phyloP scores from a whole-genome alignment of 1,140 invertebrate genomes.

The Drosophila kepulauana region DNA sequence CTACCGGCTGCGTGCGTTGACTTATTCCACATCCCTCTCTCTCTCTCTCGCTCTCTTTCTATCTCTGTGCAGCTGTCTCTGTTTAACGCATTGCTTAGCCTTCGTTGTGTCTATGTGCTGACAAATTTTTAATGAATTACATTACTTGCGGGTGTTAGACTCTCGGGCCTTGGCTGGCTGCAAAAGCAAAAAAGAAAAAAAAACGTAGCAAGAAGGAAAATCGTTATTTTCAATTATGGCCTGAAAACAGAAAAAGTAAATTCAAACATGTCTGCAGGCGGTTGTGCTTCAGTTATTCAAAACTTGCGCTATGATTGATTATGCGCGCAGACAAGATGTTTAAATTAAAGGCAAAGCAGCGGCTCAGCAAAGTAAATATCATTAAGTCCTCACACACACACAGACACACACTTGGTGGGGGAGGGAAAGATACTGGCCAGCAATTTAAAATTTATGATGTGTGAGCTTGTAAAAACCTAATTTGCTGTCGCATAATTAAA shows the following conservation, averaged over 20 bases:
- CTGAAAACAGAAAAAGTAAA: slow-evolving; percentile 40
- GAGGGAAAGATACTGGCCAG: slow-evolving; percentile 36
- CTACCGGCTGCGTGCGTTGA: slow-evolving; percentile 60
- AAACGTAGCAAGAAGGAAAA: slow-evolving; percentile 46
- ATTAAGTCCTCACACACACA: slow-evolving; percentile 60
- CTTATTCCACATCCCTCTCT: slow-evolving; percentile 31
- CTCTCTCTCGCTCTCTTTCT: background rate
- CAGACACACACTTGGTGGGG: slow-evolving; percentile 1
- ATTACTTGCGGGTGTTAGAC: slow-evolving; percentile 77
- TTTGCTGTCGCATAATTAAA: slow-evolving; percentile 79
- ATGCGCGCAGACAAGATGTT: slow-evolving; percentile 70
- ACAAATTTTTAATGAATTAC: slow-evolving; percentile 80
- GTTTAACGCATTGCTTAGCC: slow-evolving; percentile 5
- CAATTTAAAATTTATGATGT: slow-evolving; percentile 83
- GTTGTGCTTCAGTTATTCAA: slow-evolving; percentile 68
- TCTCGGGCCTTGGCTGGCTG: slow-evolving; percentile 30
- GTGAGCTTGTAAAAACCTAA: slow-evolving; percentile 81
- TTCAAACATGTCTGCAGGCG: slow-evolving; percentile 55
- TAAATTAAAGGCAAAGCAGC: slow-evolving; percentile 72
- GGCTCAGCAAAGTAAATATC: slow-evolving; percentile 66
- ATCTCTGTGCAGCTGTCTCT: background rate
- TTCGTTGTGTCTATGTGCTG: slow-evolving; percentile 42
- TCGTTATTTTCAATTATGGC: slow-evolving; percentile 81
- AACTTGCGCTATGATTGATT: slow-evolving; percentile 77
- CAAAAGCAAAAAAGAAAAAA: slow-evolving; percentile 22